Evolutionary conservation across 2,113 vertebrate genomes (phyloP), one percentile per base, ranked within the genome.

Genomic region (Eulemur macaco): DNA sequence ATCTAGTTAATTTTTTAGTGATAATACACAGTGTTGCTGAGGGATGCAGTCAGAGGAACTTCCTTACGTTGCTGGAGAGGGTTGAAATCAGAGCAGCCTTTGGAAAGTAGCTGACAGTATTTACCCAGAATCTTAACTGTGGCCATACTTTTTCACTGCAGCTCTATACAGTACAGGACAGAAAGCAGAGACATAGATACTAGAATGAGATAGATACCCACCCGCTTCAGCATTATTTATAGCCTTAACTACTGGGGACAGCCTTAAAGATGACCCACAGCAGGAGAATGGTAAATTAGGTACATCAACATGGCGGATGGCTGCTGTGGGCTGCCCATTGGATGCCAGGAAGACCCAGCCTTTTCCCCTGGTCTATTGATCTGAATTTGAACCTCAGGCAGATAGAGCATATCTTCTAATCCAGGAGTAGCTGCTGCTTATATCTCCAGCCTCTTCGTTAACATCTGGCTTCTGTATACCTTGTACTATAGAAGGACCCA

Each of bases 291-390:
- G 63, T 10, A 5, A 37, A 8, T 60, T 31, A 2, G 14, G 8
- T 39, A 0, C 8, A 14, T 63, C 27, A 12, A 15, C 3, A 1
- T 18, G 11, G 39, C 3, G 1, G 31, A 2, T 52, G 15, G 52
- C 12, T 77, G 63, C 50, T 6, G 3, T 23, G 15, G 50, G 88
- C 17, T 63, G 52, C 29, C 10, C 52, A 6, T 2, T 50, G 50
- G 47, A 17, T 60, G 34, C 45, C 45, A 29, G 56, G 47, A 29
- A 73, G n/a, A 74, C 50, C 63, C 34, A 23, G 27, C 25, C 25
- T 52, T 86, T 66, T 81, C 34, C 23, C 12, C 4, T 42, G 50
- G 15, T 42, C 12, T 31, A 3, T 10, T 47, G 37, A 10, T 47
- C 69, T 34, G 84, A 68, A 74, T 12, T 20, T 60, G 71, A 77